Evolutionary conservation across 2,113 vertebrate species (phyloP), one percentile per base, ranked within the genome.

Genomic region (Phainopepla nitens): DNA sequence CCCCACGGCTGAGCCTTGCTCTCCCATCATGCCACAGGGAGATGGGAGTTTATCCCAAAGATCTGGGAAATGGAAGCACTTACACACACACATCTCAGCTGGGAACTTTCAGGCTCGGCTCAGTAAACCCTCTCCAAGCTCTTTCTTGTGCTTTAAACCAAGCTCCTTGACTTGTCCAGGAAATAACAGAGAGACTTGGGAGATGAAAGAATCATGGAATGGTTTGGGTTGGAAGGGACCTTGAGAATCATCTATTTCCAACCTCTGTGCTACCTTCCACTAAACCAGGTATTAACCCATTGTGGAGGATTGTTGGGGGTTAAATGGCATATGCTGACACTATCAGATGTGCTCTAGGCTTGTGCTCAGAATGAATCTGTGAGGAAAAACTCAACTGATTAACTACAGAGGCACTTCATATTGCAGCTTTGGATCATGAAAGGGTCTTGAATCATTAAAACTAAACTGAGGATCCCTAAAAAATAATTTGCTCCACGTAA

Each of bases 1-100:
- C 50, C 33, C 31, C 8, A 1, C 0, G 9, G 56, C 60, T 6
- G 47, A 86, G 80, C 6, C 68, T 47, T 0, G 0, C 50, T 62
- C 47, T n/a, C 39, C 8, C 36, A 3, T 36, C 23, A 2, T 28
- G 31, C 22, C 25, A 7, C 58, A 45, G 29, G 0, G 35, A 61
- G 33, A 21, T 2, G 1, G 51, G 54, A 66, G 45, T 9, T 56
- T 45, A 73, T 45, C 18, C 49, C 53, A 47, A 10, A 36, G 24
- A 8, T 41, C 23, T 11, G 4, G 42, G 85, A 84, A 36, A 16
- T 39, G 10, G 58, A 81, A 39, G 39, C 35, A 13, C 51, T 68
- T 29, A 5, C 21, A 22, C 3, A 33, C 68, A 0, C 11, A 5
- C 19, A 18, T 54, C 51, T 60, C 14, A 7, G 33, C 1, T 60